Percentiles rank a stretch among this genome's conserved stretches.
phyloP scores from a whole-genome alignment of 2,888 invertebrate species.

The Dryocosmus kuriphilus region DNA sequence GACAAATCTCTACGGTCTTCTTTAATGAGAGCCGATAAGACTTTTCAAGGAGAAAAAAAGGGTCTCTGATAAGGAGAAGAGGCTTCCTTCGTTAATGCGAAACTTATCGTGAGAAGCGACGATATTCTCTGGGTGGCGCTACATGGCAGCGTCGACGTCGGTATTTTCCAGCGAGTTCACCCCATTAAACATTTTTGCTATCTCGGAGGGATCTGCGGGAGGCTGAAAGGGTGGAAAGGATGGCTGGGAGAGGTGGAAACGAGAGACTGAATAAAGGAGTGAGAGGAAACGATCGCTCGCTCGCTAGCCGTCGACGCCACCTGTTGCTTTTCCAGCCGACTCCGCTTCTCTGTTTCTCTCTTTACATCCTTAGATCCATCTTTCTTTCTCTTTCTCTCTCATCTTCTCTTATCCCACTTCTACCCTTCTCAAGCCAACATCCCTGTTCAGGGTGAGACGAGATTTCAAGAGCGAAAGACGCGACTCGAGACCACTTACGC shows the following conservation, averaged over 20 bases:
- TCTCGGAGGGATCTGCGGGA: constrained; percentile 65
- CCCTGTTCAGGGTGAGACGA: constrained; percentile 55
- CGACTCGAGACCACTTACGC: constrained; percentile 57
- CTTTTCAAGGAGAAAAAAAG: constrained; percentile 29
- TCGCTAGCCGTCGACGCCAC: constrained; percentile 73
- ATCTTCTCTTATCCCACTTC: constrained; percentile 45
- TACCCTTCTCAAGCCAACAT: constrained; percentile 44
- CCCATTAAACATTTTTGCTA: constrained; percentile 77
- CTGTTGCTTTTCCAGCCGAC: constrained; percentile 74
- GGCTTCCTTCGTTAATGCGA: constrained; percentile 67
- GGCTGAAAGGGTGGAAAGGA: constrained; percentile 62
- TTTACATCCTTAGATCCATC: constrained; percentile 48
- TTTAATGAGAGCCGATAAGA: constrained; percentile 33
- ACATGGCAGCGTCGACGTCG: constrained; percentile 56
- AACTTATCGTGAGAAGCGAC: constrained; percentile 70
- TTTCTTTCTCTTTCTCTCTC: constrained; percentile 12
- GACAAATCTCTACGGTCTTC: constrained; percentile 33
- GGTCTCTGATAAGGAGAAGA: constrained; percentile 26
- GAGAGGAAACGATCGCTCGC: constrained; percentile 61
- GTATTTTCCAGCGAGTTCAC: constrained; percentile 77
- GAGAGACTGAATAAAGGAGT: constrained; percentile 51
- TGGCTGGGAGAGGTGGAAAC: constrained; percentile 46
- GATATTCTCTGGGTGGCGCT: constrained; percentile 66
- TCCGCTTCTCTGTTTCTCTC: constrained; percentile 59
- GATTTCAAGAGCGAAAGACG: constrained; percentile 56